A percentile compares a stretch with the other conserved stretches of the same genome.
phyloP scores from a whole-genome alignment of 2,888 invertebrate species.

The Ligdia adustata region DNA sequence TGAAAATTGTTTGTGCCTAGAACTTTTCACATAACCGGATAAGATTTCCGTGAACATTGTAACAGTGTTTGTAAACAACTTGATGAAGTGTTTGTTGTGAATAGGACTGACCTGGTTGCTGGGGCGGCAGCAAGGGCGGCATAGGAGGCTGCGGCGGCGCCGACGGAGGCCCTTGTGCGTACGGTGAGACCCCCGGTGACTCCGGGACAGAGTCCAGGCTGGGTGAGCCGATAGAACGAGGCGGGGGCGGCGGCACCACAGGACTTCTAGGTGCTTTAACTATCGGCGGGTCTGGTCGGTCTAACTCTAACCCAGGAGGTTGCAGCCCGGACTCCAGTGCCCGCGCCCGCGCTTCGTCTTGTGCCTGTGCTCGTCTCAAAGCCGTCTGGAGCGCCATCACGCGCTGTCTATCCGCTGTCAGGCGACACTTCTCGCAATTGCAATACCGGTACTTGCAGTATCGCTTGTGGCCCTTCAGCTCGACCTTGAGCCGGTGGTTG shows the following conservation, averaged over 20 bases:
- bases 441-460: conserved; percentile 95
- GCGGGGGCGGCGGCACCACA: conserved; percentile 58
- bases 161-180: conserved; percentile 77
- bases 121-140: conserved; percentile 77
- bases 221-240: conserved; percentile 66
- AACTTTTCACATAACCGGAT: not conserved
- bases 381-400: conserved; percentile 96
- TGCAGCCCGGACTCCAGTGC: conserved; percentile 71
- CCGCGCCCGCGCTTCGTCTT: conserved; percentile 89
- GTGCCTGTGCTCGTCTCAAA: conserved; percentile 91
- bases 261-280: conserved; percentile 77
- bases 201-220: conserved; percentile 74
- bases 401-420: conserved; percentile 93
- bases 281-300: conserved; percentile 72
- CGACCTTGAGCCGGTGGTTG: conserved; percentile 95
- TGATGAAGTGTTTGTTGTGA: not conserved
- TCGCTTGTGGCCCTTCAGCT: conserved; percentile 95
- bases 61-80: conserved; percentile 8
- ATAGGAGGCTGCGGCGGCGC: conserved; percentile 59
- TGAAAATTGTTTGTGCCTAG: not conserved
- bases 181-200: conserved; percentile 73
- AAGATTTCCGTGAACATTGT: not conserved
- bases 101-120: conserved; percentile 72
- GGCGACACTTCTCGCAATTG: conserved; percentile 92
- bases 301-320: conserved; percentile 68